Conservation (phyloP, 1,140 invertebrate genomes). For the Agrypnia vestita region DNA sequence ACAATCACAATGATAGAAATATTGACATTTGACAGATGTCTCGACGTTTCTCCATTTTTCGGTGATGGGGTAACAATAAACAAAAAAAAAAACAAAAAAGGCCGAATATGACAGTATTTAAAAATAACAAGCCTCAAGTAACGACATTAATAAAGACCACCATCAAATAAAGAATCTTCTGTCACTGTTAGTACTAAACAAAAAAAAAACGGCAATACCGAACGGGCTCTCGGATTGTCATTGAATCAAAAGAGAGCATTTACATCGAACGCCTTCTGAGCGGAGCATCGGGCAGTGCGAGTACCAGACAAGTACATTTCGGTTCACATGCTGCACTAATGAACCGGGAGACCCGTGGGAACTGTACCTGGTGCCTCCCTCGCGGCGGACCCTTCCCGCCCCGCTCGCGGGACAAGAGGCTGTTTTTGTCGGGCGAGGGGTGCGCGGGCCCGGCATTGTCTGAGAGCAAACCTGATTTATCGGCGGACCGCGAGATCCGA, state of each 20-base stretch:
- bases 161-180: no score
- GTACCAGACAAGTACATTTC: not conserved
- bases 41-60: no score
- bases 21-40: no score
- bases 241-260: not conserved
- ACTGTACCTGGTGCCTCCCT: conserved; percentile 11
- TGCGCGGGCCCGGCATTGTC: conserved; percentile 28
- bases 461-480: conserved; percentile 40
- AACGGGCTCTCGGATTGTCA: conserved; percentile 5
- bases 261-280: not conserved
- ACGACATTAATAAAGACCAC: no score
- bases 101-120: no score
- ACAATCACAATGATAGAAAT: no score
- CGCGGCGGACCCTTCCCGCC: not conserved
- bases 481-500: conserved; percentile 21
- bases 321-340: conserved; percentile 34
- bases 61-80: no score
- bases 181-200: no score
- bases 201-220: not conserved
- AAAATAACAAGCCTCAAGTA: no score
- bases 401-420: not conserved
- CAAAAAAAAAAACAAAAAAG: no score
- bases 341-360: conserved; percentile 31
- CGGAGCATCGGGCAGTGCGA: not conserved
- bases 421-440: conserved; percentile 4